phyloP scores from a whole-genome alignment of 2,888 invertebrate species.

The Embidobia sp. region DNA sequence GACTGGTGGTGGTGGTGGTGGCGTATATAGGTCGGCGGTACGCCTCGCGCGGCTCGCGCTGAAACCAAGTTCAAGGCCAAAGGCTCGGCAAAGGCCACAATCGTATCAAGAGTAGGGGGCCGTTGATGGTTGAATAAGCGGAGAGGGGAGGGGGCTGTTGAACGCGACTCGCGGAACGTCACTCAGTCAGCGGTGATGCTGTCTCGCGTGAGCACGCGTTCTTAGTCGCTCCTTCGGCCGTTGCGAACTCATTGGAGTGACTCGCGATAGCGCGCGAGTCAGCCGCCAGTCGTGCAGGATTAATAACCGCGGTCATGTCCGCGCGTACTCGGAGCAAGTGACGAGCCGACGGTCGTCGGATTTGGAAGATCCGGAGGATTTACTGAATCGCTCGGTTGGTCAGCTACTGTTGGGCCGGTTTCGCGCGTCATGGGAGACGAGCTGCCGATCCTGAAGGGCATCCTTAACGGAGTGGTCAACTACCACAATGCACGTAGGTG shows the following conservation, averaged over 20 bases:
- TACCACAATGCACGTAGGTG: conserved; percentile 97
- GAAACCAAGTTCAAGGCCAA: conserved; percentile 82
- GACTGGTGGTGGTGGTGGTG: conserved; percentile 31
- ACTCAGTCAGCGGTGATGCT: conserved; percentile 82
- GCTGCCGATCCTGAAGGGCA: conserved; percentile 94
- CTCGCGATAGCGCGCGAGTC: conserved; percentile 66
- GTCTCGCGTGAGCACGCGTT: conserved; percentile 80
- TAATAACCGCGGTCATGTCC: background rate
- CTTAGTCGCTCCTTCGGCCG: conserved; percentile 70
- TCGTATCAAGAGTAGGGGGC: conserved; percentile 70
- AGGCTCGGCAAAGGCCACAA: conserved; percentile 81
- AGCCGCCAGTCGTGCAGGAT: conserved; percentile 56
- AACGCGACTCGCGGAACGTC: conserved; percentile 84
- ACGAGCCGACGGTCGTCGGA: background rate
- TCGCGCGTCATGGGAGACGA: conserved; percentile 90
- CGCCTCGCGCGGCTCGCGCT: conserved; percentile 81
- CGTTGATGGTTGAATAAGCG: conserved; percentile 81
- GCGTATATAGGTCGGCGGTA: conserved; percentile 80
- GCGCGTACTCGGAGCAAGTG: background rate
- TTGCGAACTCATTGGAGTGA: conserved; percentile 67
- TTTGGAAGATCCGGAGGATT: no score
- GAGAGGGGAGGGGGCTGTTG: conserved; percentile 84
- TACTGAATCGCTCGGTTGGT: no score
- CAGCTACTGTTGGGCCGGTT: no score
- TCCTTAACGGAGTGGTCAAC: conserved; percentile 94